These are phyloP conservation scores for Cossypha polioptera DNA, from an alignment of 2,797 vertebrate genomes.

Conservation along the genomic window DNA sequence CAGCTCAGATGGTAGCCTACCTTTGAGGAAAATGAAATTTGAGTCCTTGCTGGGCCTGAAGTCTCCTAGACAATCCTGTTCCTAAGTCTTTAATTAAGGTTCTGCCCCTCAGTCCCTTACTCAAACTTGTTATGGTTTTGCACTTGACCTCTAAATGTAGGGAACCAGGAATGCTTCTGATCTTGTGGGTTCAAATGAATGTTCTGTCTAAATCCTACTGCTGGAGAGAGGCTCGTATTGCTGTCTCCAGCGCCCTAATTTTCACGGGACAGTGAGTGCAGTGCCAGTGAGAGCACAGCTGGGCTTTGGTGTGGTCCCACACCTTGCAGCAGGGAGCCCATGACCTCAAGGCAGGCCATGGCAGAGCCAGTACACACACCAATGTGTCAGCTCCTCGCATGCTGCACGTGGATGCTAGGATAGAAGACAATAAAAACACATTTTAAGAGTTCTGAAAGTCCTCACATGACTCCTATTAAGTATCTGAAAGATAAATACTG, in stretches of 20 bases:
- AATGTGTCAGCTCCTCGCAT: background rate
- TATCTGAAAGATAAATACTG: background rate
- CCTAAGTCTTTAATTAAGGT: background rate
- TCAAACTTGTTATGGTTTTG: background rate
- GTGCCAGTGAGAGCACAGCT: background rate
- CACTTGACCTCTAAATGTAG: background rate
- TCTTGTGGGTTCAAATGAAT: background rate
- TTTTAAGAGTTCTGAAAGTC: background rate
- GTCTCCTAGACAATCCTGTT: background rate
- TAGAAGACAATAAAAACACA: background rate
- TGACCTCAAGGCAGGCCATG: background rate
- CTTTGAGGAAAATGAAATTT: background rate
- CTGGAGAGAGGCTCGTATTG: background rate
- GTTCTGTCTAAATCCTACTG: background rate
- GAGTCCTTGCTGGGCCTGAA: background rate
- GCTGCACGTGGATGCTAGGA: background rate
- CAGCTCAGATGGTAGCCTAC: background rate
- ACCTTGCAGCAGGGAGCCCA: background rate
- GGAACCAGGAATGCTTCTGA: background rate
- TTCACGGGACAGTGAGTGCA: background rate
- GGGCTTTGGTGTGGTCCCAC: background rate
- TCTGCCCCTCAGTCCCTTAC: fast-evolving
- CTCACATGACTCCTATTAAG: background rate
- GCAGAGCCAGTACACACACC: background rate
- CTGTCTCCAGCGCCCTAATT: background rate